Evolutionary conservation across 1,140 invertebrate species (phyloP).

Genomic region (Anthonomus grandis): DNA sequence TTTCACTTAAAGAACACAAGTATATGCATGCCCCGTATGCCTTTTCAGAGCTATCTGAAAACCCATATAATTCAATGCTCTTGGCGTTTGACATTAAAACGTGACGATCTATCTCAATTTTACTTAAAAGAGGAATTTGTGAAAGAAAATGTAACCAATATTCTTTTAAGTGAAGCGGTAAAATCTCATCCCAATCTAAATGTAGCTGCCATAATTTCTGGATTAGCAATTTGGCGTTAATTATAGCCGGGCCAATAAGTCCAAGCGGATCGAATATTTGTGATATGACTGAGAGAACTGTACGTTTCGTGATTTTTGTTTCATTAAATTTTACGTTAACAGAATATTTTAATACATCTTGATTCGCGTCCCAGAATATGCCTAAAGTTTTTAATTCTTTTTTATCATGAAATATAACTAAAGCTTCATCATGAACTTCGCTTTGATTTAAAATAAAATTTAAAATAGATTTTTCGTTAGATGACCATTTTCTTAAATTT

Average conservation of each 20-base stretch:
- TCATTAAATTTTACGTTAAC: constrained; percentile 18
- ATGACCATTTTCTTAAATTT: constrained; percentile 6
- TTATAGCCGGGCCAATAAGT: constrained; percentile 40
- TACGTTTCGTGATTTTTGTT: constrained; percentile 30
- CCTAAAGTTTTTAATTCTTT: constrained; percentile 25
- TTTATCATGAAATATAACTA: background rate
- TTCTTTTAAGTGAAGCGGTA: constrained; percentile 1
- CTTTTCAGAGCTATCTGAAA: constrained; percentile 39
- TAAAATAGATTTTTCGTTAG: background rate
- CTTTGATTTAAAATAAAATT: background rate
- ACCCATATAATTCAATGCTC: constrained; percentile 32
- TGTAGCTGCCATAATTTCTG: constrained; percentile 45
- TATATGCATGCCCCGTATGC: constrained; percentile 43
- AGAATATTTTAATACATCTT: constrained; percentile 32
- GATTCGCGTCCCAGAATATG: constrained; percentile 33
- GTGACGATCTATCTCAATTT: constrained; percentile 1
- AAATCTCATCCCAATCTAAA: constrained; percentile 46
- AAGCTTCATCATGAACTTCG: background rate
- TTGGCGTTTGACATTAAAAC: background rate
- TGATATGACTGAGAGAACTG: constrained; percentile 34
- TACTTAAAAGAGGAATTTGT: background rate
- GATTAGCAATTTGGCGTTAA: constrained; percentile 46
- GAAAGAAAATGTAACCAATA: background rate
- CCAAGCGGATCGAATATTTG: constrained; percentile 39
- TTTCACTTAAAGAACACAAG: constrained; percentile 22